Evolutionary conservation across 2,113 vertebrate genomes (phyloP).

Genomic region (Rynchops niger): DNA sequence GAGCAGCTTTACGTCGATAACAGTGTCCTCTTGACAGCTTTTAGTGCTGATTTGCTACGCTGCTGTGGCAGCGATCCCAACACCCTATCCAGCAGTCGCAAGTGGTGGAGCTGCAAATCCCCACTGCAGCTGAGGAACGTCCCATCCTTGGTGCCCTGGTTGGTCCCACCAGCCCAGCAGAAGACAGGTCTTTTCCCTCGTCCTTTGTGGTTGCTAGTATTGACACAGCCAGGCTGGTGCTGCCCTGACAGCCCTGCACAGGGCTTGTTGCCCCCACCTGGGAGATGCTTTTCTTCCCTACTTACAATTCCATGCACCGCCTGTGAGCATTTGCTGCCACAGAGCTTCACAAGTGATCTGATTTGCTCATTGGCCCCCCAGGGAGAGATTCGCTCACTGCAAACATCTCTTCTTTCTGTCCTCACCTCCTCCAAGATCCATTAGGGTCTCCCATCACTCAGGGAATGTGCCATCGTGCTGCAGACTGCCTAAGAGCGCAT

Average conservation of each 20-base stretch:
- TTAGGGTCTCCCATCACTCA: not conserved
- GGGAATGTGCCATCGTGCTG: not conserved
- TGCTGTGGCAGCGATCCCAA: rapidly evolving
- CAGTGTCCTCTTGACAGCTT: not conserved
- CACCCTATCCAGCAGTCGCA: not conserved
- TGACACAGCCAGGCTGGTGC: not conserved
- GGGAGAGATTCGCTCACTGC: not conserved
- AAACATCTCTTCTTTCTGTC: not conserved
- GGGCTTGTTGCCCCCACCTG: not conserved
- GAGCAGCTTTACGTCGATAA: not conserved
- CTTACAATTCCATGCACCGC: not conserved
- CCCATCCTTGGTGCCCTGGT: not conserved
- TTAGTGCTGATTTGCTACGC: not conserved
- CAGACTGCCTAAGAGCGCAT: not conserved
- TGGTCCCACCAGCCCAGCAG: not conserved
- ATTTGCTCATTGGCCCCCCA: not conserved
- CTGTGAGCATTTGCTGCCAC: not conserved
- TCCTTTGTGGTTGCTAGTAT: not conserved
- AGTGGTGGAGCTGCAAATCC: not conserved
- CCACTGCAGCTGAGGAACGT: rapidly evolving
- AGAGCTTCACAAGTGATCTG: not conserved
- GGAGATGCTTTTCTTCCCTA: not conserved
- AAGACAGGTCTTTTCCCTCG: not conserved
- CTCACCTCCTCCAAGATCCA: not conserved
- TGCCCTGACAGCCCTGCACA: not conserved